Evolutionary conservation across 1,140 invertebrate genomes (phyloP).

Genomic region (Cotesia typhae): DNA sequence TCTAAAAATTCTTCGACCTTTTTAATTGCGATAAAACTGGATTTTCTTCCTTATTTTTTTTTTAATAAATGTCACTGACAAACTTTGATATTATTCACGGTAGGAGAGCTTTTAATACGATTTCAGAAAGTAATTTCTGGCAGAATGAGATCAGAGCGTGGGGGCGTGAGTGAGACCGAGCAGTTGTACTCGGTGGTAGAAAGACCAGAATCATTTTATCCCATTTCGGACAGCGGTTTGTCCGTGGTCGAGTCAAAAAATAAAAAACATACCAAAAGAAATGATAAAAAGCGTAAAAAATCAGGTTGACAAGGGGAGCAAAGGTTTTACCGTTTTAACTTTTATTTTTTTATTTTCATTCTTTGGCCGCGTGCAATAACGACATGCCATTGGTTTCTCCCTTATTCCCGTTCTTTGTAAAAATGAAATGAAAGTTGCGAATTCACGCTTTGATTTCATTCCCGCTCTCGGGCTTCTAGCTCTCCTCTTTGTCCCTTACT

Average conservation of each 20-base stretch:
- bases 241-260: not conserved
- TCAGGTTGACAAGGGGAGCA: constrained; percentile 37
- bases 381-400: constrained; percentile 57
- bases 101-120: constrained; percentile 26
- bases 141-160: not conserved
- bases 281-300: constrained; percentile 32
- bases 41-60: constrained; percentile 11
- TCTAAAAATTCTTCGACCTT: not conserved
- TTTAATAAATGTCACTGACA: constrained; percentile 23
- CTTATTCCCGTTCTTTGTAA: constrained; percentile 25
- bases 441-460: constrained; percentile 61
- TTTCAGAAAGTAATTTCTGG: constrained; percentile 33
- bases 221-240: not conserved
- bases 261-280: constrained; percentile 12
- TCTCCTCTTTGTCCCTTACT: constrained; percentile 1
- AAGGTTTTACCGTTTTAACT: constrained; percentile 39
- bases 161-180: not conserved
- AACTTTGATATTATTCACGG: constrained; percentile 22
- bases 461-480: constrained; percentile 15
- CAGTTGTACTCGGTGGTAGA: not conserved
- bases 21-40: not conserved
- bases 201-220: not conserved
- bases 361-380: constrained; percentile 51
- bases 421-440: constrained; percentile 53
- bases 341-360: constrained; percentile 44